These are phyloP conservation scores for Balearica regulorum DNA, from an alignment of 2,797 vertebrate species.

Conservation along the genomic window DNA sequence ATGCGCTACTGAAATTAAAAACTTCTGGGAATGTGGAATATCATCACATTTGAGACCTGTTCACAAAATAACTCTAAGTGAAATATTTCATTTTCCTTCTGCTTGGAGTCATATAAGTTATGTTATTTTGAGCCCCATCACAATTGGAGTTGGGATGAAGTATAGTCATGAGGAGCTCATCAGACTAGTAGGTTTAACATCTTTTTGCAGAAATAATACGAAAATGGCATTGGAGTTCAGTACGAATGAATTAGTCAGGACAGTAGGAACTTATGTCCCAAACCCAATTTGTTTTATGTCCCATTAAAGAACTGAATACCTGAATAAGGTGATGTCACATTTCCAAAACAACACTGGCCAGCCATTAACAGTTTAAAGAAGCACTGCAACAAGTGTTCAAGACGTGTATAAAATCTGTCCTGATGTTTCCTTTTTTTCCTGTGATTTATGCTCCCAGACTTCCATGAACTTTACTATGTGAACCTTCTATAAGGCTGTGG, in stretches of 20 bases:
- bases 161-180: accelerated
- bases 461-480: background rate
- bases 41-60: background rate
- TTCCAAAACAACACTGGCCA: background rate
- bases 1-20: background rate
- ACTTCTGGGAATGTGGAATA: background rate
- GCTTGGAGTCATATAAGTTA: background rate
- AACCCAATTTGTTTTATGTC: background rate
- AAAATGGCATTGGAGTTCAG: background rate
- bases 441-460: background rate
- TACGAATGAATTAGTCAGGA: background rate
- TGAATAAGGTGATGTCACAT: background rate
- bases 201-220: background rate
- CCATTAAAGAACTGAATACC: background rate
- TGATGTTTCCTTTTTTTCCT: background rate
- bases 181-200: background rate
- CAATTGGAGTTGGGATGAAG: background rate
- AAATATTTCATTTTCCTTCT: background rate
- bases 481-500: background rate
- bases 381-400: background rate
- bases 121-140: background rate
- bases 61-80: background rate
- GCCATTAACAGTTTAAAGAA: background rate
- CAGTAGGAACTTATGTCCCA: background rate
- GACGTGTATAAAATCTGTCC: background rate